A percentile compares a stretch with the other conserved stretches of the same genome.
These are phyloP conservation scores for Lethenteron reissneri DNA, from an alignment of 2,113 vertebrate genomes.

Conservation along the genomic window DNA sequence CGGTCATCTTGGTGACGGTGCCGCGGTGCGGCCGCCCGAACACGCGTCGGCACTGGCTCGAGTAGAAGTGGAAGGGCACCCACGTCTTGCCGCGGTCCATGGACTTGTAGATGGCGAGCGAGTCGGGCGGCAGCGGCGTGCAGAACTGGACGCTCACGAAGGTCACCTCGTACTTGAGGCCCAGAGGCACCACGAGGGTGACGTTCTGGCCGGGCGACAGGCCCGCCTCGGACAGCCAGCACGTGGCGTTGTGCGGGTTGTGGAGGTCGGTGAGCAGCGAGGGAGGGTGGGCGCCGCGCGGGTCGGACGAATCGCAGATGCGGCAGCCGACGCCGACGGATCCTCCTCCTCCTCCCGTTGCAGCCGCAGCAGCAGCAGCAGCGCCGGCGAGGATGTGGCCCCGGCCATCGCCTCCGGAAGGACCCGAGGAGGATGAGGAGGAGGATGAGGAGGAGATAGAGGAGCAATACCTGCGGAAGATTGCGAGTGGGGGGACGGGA, in stretches of 20 bases:
- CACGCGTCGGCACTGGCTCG: constrained; percentile 81
- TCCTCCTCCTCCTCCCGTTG: too few relatives aligned
- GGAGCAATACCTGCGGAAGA: too few relatives aligned
- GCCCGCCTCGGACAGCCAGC: constrained; percentile 91
- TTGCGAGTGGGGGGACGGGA: too few relatives aligned
- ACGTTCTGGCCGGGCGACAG: constrained; percentile 72
- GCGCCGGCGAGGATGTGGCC: too few relatives aligned
- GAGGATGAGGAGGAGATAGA: too few relatives aligned
- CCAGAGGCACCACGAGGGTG: constrained; percentile 61
- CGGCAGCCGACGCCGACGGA: too few relatives aligned
- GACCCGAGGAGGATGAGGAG: too few relatives aligned
- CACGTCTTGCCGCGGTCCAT: constrained; percentile 95
- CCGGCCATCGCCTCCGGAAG: too few relatives aligned
- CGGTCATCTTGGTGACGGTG: constrained; percentile 83
- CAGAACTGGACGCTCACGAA: constrained; percentile 97
- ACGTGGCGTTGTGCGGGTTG: constrained; percentile 96
- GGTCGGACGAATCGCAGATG: constrained; percentile 68
- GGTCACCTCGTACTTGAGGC: constrained; percentile 94
- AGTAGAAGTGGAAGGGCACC: constrained; percentile 94
- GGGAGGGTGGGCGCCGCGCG: constrained; percentile 53
- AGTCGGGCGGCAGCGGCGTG: constrained; percentile 68
- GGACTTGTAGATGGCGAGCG: constrained; percentile 85
- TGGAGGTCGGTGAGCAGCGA: constrained; percentile 84
- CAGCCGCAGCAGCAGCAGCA: too few relatives aligned
- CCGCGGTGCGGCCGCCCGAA: constrained; percentile 69